Conservation (phyloP, 2,113 vertebrate genomes). For the Brienomyrus longianalis region DNA sequence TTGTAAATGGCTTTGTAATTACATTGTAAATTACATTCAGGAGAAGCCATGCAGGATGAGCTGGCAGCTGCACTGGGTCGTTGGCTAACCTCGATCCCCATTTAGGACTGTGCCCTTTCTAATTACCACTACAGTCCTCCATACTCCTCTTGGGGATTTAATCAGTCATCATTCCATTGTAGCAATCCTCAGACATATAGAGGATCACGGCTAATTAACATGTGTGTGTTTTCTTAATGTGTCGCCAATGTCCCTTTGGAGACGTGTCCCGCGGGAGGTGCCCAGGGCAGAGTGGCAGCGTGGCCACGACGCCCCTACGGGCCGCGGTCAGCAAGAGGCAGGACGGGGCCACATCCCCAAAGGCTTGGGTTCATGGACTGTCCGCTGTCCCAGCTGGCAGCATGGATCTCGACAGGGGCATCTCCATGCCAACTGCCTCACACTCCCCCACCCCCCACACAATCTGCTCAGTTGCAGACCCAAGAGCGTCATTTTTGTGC, state of each 20-base stretch:
- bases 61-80: not conserved
- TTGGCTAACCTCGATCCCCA: not conserved
- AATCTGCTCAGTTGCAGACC: not conserved
- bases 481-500: not conserved
- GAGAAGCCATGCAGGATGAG: not conserved
- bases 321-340: not conserved
- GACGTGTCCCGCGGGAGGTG: not conserved
- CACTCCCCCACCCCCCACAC: not conserved
- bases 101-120: not conserved
- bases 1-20: not conserved
- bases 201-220: not conserved
- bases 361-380: not conserved
- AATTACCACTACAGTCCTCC: not conserved
- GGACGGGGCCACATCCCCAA: not conserved
- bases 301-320: not conserved
- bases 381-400: not conserved
- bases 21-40: conserved; percentile 5
- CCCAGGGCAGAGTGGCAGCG: not conserved
- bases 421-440: not conserved
- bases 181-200: not conserved
- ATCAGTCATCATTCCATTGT: not conserved
- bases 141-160: not conserved
- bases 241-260: not conserved
- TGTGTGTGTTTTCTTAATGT: not conserved
- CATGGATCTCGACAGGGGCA: not conserved